A percentile compares a stretch with the other conserved stretches of the same genome.
Conservation (phyloP, 2,888 invertebrate species). For the Drepana falcataria region DNA sequence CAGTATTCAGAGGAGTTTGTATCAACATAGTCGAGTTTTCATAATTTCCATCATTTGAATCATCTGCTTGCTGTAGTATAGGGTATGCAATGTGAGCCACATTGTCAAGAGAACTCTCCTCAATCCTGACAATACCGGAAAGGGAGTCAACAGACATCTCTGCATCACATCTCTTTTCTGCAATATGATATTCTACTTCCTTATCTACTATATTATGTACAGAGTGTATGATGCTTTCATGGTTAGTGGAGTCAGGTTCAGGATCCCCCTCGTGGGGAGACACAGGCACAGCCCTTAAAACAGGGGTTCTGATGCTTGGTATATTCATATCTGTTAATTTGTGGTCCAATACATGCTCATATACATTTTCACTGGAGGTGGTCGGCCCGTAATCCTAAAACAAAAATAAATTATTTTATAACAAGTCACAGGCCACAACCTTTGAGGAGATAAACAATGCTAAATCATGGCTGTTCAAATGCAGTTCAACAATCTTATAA, state of each 20-base stretch:
- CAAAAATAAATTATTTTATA: slow-evolving; percentile 30
- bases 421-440: slow-evolving; percentile 3
- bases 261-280: slow-evolving; percentile 59
- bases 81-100: slow-evolving; percentile 64
- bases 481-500: slow-evolving; percentile 7
- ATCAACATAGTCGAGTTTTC: slow-evolving; percentile 61
- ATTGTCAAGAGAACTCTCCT: slow-evolving; percentile 58
- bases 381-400: slow-evolving; percentile 77
- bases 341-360: slow-evolving; percentile 67
- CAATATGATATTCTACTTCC: slow-evolving; percentile 65
- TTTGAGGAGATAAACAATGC: not conserved
- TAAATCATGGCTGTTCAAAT: slow-evolving; percentile 1
- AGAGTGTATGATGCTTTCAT: slow-evolving; percentile 67
- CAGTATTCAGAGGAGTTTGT: slow-evolving; percentile 62
- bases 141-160: slow-evolving; percentile 66
- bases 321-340: slow-evolving; percentile 73
- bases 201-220: slow-evolving; percentile 52
- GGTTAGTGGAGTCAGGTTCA: slow-evolving; percentile 71
- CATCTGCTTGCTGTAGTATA: slow-evolving; percentile 61
- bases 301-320: slow-evolving; percentile 67
- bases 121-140: slow-evolving; percentile 64
- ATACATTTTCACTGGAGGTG: slow-evolving; percentile 74
- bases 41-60: slow-evolving; percentile 61
- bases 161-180: slow-evolving; percentile 55
- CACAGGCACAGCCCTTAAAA: slow-evolving; percentile 61